Evolutionary conservation across 2,113 vertebrate species (phyloP).

Genomic region (Synodontis membranacea): DNA sequence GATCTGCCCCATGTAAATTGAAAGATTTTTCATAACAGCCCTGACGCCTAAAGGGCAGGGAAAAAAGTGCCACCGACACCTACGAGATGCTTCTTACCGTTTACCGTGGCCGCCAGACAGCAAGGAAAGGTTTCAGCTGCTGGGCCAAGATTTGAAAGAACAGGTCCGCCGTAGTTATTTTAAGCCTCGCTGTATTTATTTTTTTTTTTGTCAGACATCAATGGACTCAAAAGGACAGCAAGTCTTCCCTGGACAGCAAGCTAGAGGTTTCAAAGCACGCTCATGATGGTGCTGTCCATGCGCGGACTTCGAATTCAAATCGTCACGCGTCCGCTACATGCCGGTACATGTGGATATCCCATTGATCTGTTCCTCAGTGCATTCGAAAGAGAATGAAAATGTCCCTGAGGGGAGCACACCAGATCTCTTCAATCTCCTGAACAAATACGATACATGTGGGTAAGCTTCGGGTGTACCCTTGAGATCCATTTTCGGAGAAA

Average conservation of each 20-base stretch:
- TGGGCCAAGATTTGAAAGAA: constrained; percentile 1
- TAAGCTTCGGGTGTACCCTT: background rate
- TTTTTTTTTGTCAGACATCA: background rate
- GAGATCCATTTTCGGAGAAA: background rate
- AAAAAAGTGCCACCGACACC: constrained; percentile 25
- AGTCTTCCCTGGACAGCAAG: no score
- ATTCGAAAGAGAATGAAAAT: constrained; percentile 8
- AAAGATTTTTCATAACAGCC: constrained; percentile 33
- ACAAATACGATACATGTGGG: background rate
- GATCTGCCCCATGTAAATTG: constrained; percentile 39
- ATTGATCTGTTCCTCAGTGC: constrained; percentile 12
- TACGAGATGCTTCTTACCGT: constrained; percentile 16
- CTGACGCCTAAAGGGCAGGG: constrained; percentile 24
- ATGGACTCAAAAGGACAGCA: background rate
- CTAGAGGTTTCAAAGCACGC: background rate
- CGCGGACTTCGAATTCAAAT: background rate
- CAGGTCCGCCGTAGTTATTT: background rate
- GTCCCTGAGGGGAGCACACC: background rate
- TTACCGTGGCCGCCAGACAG: background rate
- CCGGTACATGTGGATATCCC: constrained; percentile 10
- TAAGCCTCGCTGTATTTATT: background rate
- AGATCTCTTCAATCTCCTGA: background rate
- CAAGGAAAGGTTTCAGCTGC: constrained; percentile 1
- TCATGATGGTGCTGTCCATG: background rate
- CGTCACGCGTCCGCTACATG: background rate